Conservation (phyloP, 2,888 invertebrate species). For the Aphidius colemani region DNA sequence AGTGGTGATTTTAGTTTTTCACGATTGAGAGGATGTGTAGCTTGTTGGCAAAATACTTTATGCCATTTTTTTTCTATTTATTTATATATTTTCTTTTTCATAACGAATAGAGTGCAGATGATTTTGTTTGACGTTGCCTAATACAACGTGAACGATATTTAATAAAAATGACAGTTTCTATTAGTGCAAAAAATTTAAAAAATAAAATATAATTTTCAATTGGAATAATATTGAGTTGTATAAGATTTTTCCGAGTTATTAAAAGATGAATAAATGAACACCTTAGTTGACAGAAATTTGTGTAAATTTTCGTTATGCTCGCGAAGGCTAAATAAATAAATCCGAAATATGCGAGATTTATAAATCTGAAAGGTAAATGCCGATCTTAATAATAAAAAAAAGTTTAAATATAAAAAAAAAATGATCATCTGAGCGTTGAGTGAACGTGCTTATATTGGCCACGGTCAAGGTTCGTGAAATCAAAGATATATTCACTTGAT, state of each 20-base stretch:
- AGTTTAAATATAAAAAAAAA: slow-evolving; percentile 1
- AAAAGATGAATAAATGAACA: slow-evolving; percentile 1
- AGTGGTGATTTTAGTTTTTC: too few relatives aligned
- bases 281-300: slow-evolving; percentile 7
- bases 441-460: slow-evolving; percentile 24
- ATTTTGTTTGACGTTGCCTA: too few relatives aligned
- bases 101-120: too few relatives aligned
- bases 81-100: too few relatives aligned
- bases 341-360: slow-evolving; percentile 21
- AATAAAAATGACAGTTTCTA: too few relatives aligned
- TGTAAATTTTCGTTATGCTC: slow-evolving; percentile 30
- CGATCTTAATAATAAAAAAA: neutral
- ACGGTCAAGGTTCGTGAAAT: slow-evolving; percentile 30
- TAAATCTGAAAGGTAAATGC: slow-evolving; percentile 24
- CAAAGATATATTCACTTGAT: slow-evolving; percentile 1
- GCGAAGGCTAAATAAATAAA: slow-evolving; percentile 16
- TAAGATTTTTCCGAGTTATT: neutral
- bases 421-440: slow-evolving; percentile 13
- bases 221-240: too few relatives aligned
- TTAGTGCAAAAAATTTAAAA: too few relatives aligned
- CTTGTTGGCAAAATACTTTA: too few relatives aligned
- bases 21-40: too few relatives aligned
- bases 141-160: too few relatives aligned
- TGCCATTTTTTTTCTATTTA: too few relatives aligned
- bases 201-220: too few relatives aligned